Base-by-base conservation (phyloP, 2,797 vertebrate species). In the Clamator glandarius region DNA sequence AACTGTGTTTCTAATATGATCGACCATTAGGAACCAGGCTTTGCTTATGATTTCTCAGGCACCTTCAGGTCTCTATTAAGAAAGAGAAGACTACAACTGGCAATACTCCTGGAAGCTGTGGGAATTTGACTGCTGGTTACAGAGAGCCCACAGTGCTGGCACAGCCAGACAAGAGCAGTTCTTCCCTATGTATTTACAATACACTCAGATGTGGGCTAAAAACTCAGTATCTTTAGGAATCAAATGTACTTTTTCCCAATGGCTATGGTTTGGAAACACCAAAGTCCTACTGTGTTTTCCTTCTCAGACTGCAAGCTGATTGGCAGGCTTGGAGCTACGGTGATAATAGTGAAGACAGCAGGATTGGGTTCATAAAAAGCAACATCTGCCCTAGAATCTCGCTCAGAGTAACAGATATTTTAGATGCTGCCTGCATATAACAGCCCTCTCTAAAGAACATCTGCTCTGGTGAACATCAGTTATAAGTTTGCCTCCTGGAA, bases 1-100 rank as follows among this genome's bases (percentile, higher is more conserved):
- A 97, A 95, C 89, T 4, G 12, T 54, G 90, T 57, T 93, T 69
- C 89, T 91, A 87, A 90, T 95, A 94, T 67, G 83, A 91, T 75
- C 55, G 12, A 70, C 89, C 84, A 91, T 92, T 86, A 96, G 91
- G 80, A 90, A 15, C 59, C 7, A 46, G 90, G 14, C 35, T 88
- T 16, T 31, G 61, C 87, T 93, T 76, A 15, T 7, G 48, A 48
- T 50, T 91, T 89, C 48, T 52, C 55, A 52, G 24, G 42, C 44
- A 76, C 63, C 75, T 89, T 64, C 81, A 84, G 70, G 58, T 93
- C 79, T 89, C 91, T 84, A 4, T 54, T 77, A 87, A 77, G 50
- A 36, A 78, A 79, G 31, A 92, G 72, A 19, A 66, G 41, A 36
- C 66, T 61, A 7, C 63, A 62, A 26, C 41, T 57, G 67, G 50